Evolutionary conservation across 2,888 invertebrate genomes (phyloP), one percentile per base, ranked within the genome.

Genomic region (Kuschelorhynchus macadamiae): DNA sequence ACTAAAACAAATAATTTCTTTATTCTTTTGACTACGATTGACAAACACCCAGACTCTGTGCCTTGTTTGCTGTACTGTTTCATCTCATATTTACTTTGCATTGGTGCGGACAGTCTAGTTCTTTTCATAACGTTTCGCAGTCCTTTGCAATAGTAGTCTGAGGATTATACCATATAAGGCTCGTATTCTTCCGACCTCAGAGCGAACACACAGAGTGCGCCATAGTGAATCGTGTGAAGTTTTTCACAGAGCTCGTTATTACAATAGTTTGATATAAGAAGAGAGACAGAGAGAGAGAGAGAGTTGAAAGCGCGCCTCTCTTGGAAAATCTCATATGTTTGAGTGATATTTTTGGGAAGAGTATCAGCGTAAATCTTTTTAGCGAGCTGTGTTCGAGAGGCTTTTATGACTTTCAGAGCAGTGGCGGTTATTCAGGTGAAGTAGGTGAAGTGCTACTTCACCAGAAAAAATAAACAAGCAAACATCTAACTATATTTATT

Each of bases 121-220:
- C 16, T 18, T 32, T 36, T 64, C 57, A 64, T 64, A 65, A 65
- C 46, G 57, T 46, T 42, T 25, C 57, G 39, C 65, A 65, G 59
- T 65, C 59, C 49, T 65, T 65, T 65, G 65, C 59, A 65, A 65
- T 59, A 65, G 59, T 65, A 59, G 59, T 59, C 47, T 17, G 39
- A 53, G 65, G n/a, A 65, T 59, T 65, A 65, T 59, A 59, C 65
- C 59, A 59, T 65, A 59, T 59, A 59, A 59, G 52, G 59, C 17
- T 32, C 46, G 46, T 60, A 46, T 65, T 65, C 59, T 59, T 59
- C 47, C 64, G 42, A 41, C 47, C 55, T 18, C 44, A 16, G 55
- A 63, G 30, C 39, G n/a, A n/a, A 21, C 39, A 56, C 21, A 56
- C 63, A 47, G 53, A 33, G 41, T 64, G 36, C 16, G 59, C 53